These are phyloP conservation scores for Hypselothyrea guttata DNA, from an alignment of 2,888 invertebrate genomes.

Conservation along the genomic window DNA sequence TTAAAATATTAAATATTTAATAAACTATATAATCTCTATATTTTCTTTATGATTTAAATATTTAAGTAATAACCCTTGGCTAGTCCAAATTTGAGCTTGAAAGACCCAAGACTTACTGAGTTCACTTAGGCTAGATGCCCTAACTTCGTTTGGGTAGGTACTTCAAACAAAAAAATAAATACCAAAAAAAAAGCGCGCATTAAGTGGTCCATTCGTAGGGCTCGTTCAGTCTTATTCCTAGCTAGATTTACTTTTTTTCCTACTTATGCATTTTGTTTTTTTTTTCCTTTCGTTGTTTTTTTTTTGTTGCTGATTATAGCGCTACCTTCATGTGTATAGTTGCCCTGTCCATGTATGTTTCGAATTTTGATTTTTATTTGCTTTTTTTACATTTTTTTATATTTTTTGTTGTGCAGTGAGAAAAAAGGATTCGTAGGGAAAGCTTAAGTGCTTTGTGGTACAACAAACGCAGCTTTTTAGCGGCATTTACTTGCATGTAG, in stretches of 20 bases:
- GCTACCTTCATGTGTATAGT: neutral
- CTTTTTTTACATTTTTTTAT: neutral
- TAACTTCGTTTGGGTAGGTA: neutral
- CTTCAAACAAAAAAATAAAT: no score
- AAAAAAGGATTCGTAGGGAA: conserved; percentile 26
- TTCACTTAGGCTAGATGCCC: neutral
- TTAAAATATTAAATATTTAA: no score
- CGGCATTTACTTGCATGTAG: conserved; percentile 32
- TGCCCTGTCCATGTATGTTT: conserved; percentile 16
- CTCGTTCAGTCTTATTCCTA: conserved; percentile 54
- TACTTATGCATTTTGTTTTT: no score
- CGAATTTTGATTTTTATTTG: conserved; percentile 39
- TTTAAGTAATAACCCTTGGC: no score
- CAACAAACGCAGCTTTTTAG: conserved; percentile 55
- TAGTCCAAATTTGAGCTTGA: no score
- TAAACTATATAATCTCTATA: no score
- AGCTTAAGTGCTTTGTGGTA: conserved; percentile 38
- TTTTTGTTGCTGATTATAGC: conserved; percentile 4
- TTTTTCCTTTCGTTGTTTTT: neutral
- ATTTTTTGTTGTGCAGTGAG: neutral
- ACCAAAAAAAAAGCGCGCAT: conserved; percentile 31
- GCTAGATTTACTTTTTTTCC: conserved; percentile 5
- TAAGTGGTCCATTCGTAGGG: conserved; percentile 66
- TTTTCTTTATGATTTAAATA: no score
- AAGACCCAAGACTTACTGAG: no score